phyloP scores from a whole-genome alignment of 2,113 vertebrate species.

The Bettongia penicillata region DNA sequence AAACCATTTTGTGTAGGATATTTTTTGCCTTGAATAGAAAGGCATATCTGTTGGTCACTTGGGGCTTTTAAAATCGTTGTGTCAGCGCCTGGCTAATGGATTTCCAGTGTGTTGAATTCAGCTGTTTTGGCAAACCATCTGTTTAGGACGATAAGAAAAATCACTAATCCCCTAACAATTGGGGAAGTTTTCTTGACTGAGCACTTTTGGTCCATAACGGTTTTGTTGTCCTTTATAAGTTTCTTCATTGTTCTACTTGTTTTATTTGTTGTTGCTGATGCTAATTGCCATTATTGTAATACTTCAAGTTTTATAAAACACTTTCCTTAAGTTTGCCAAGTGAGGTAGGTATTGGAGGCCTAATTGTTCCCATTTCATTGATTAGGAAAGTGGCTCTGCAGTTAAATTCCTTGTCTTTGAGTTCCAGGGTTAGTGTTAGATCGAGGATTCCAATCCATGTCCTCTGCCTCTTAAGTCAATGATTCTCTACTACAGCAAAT shows the following conservation, averaged over 20 bases:
- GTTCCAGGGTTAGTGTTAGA: neutral
- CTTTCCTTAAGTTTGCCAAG: neutral
- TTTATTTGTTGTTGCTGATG: neutral
- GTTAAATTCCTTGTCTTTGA: too few relatives aligned
- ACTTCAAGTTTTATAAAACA: neutral
- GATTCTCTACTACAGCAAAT: neutral
- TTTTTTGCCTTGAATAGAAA: constrained; percentile 38
- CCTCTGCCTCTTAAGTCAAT: neutral
- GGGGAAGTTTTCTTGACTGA: neutral
- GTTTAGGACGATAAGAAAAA: constrained; percentile 43
- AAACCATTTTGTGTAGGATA: constrained; percentile 22
- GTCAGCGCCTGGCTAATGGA: constrained; percentile 46
- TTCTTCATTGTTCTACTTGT: neutral
- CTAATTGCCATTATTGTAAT: neutral
- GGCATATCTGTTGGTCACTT: constrained; percentile 8
- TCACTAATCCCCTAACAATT: neutral
- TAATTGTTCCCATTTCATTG: neutral
- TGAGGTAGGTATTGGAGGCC: neutral
- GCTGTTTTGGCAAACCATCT: constrained; percentile 49
- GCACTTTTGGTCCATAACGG: neutral
- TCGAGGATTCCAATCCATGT: neutral
- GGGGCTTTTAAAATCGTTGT: constrained; percentile 5
- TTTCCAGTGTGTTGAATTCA: constrained; percentile 46
- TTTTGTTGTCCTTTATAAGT: neutral
- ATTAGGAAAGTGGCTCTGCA: neutral